Evolutionary conservation across 2,797 vertebrate genomes (phyloP), one percentile per base, ranked within the genome.

Genomic region (Sebastes nivosus): DNA sequence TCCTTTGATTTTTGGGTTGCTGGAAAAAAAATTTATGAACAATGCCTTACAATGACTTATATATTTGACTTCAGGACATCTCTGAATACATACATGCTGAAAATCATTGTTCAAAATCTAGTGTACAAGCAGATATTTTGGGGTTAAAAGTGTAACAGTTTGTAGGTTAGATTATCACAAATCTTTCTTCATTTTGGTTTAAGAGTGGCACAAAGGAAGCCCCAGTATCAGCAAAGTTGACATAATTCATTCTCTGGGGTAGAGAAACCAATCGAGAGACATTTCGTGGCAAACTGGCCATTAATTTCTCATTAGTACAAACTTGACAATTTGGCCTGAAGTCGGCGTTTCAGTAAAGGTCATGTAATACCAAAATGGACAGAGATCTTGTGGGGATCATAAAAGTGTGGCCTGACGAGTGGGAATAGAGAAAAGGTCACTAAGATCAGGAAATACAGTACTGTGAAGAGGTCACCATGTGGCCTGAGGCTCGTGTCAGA

Each of bases 281-380:
- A 46, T 52, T 3, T 64, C 11, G 38, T n/a, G 29, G 29, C 27
- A 65, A 75, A 50, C 30, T 50, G 4, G 5, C 2, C 18, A 63
- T 66, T 68, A n/a, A 63, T 67, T 60, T 65, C 1, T 34, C 54
- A 58, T n/a, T 20, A 55, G 50, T 34, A 34, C 13, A 67, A 66
- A 71, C 3, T 10, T 57, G 18, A 65, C 63, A 22, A 54, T 68
- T 66, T 50, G 14, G 29, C 29, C 29, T 11, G 20, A 32, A 55
- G n/a, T 46, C 0, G 0, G 9, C 0, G 18, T 27, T 61, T 74
- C 3, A 72, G 65, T 42, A 67, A 85, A 88, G 27, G 46, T 70
- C 30, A 63, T 36, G 20, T 34, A 67, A 67, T 36, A 60, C 24
- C 42, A 67, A 69, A 75, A 68, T 52, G 13, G 42, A 84, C 29